Evolutionary conservation across 2,888 invertebrate species (phyloP), one percentile per base, ranked within the genome.

Genomic region (Aphodius granarius): DNA sequence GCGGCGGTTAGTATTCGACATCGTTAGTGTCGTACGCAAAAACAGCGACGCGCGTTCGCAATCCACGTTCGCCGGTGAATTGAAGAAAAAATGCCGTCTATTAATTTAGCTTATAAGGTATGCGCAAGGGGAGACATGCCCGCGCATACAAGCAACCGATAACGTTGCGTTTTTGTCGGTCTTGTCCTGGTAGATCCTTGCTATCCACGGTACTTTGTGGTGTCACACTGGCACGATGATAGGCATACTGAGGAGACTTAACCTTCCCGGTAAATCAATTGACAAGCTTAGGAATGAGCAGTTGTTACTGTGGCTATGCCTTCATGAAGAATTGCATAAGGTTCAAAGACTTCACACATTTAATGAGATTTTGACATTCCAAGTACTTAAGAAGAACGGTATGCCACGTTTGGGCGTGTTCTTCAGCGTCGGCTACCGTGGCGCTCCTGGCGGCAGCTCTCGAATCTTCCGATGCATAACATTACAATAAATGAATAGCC

Each of bases 401-500:
- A 68, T 68, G 20, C 68, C 20, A 21, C 68, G 68, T 68, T 68
- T 20, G 68, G 68, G 68, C 22, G 68, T 68, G 68, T 68, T 22
- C 21, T 68, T 21, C 22, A 68, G 22, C n/a, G 22, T 6, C 68
- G 19, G 21, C 66, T 19, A 66, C 66, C 19, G 20, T 66, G 21
- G 20, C 66, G 68, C 68, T 68, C 20, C 68, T 20, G 68, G n/a
- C 20, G 15, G 3, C 65, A 6, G 65, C 65, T 18, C 18, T 65
- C 65, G 68, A 20, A 68, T n/a, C n/a, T n/a, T n/a, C n/a, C n/a
- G n/a, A n/a, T 22, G 68, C 68, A 68, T 68, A 68, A n/a, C 68
- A 68, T 68, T 68, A 68, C 68, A 68, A 68, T 68, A 68, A 68
- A 68, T 68, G 20, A 68, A 68, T 68, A 21, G 68, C 68, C n/a